Percentiles rank a stretch among this genome's conserved stretches.
Evolutionary conservation across 2,113 vertebrate species (phyloP).

Genomic region (Clinocottus analis): DNA sequence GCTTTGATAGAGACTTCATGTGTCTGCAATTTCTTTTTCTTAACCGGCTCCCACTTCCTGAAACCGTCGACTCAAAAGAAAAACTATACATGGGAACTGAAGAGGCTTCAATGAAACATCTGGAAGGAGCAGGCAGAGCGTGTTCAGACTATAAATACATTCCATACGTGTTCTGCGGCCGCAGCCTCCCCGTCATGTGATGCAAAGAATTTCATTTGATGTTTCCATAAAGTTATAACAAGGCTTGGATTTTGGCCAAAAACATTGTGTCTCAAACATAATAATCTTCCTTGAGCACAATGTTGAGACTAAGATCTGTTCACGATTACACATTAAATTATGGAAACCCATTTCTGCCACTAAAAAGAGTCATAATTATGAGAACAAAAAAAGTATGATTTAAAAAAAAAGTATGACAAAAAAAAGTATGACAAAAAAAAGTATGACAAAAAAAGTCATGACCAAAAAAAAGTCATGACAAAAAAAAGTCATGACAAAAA

Average conservation of each 20-base stretch:
- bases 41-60: conserved; percentile 40
- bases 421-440: no score
- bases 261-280: conserved; percentile 34
- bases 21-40: conserved; percentile 59
- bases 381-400: no score
- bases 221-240: conserved; percentile 65
- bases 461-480: no score
- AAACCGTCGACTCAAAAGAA: conserved; percentile 67
- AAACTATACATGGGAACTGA: conserved; percentile 61
- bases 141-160: conserved; percentile 75
- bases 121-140: conserved; percentile 58
- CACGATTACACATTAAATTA: no score
- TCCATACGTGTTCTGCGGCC: conserved; percentile 75
- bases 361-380: no score
- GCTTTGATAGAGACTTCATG: conserved; percentile 66
- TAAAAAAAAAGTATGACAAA: no score
- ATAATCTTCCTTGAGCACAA: conserved; percentile 23
- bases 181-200: conserved; percentile 52
- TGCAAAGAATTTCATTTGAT: conserved; percentile 66
- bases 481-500: no score
- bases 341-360: no score
- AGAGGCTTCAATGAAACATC: conserved; percentile 66
- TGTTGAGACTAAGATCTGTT: background rate
- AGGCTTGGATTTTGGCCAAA: conserved; percentile 53
- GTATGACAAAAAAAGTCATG: no score